Base-by-base conservation (phyloP, 2,113 vertebrate species). In the Erythrolamprus reginae region DNA sequence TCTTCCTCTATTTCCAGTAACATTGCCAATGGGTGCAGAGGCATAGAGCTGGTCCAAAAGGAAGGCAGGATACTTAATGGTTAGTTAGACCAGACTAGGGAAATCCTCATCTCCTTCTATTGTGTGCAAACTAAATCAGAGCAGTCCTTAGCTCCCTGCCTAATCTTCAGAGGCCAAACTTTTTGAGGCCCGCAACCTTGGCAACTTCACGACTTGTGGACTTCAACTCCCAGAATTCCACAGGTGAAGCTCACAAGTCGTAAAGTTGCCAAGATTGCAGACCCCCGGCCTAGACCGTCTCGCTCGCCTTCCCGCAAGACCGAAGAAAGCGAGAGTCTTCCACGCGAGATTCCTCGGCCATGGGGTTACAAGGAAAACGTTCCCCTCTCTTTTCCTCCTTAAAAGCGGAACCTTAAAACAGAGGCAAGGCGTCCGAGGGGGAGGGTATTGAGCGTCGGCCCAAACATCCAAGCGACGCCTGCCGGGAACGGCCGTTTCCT, bases 361-460 rank as follows among this genome's bases (percentile, higher is more conserved):
- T n/a, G 4, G 17, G 6, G n/a, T 77, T 21, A 21, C 33, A 38
- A 21, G 70, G 17, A 42, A 77, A 77, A 24, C 5, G 0, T 38
- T 2, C 28, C 52, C 38, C 38, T 5, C 1, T 2, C 6, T 21
- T 7, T 55, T 88, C 65, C 7, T 24, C 48, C 38, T 50, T 61
- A 65, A 58, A 58, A 2, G 53, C 88, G 95, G 95, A 95, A 95
- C 95, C 83, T 93, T 0, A 70, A 10, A 53, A 70, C 8, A 53
- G 56, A 90, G n/a, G 2, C 24, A 56, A 58, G 28, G 21, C 84
- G 84, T 84, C 17, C 24, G 5, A 89, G 94, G 92, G 93, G 92
- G 61, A 2, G 5, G 28, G 17, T 28, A 61, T 61, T 91, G 45
- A 15, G n/a, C 0, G 23, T 0, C 77, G 86, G 53, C 53, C 70